Conservation (phyloP, 2,888 invertebrate genomes). For the Cheilosia soror region DNA sequence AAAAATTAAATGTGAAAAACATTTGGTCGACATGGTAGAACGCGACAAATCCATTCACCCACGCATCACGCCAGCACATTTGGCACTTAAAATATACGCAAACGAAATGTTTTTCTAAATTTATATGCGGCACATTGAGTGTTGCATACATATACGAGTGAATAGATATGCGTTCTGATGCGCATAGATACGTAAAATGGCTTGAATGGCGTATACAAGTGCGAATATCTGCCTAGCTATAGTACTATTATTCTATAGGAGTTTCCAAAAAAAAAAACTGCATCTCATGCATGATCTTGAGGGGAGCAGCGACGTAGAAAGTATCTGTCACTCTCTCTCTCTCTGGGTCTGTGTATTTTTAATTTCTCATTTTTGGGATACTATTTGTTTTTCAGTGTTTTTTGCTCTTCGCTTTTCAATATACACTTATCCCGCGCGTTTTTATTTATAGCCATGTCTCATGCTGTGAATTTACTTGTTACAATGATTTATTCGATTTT, state of each 20-base stretch:
- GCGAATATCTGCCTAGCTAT: constrained; percentile 29
- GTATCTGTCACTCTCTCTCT: constrained; percentile 51
- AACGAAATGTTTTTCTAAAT: constrained; percentile 63
- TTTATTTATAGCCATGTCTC: constrained; percentile 82
- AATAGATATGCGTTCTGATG: not conserved
- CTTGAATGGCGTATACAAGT: constrained; percentile 33
- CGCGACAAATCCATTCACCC: constrained; percentile 76
- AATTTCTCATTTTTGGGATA: constrained; percentile 50
- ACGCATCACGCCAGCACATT: constrained; percentile 75
- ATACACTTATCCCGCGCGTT: constrained; percentile 56
- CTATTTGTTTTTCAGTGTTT: constrained; percentile 38
- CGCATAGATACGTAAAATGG: constrained; percentile 30
- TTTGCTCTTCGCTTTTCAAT: not conserved
- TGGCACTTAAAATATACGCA: constrained; percentile 75
- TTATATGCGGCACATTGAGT: constrained; percentile 23
- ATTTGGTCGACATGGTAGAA: constrained; percentile 74
- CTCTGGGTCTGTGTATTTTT: constrained; percentile 53
- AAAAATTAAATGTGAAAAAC: constrained; percentile 75
- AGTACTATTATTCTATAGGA: constrained; percentile 8
- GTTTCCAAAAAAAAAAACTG: constrained; percentile 34
- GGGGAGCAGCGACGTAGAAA: constrained; percentile 25
- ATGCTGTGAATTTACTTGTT: constrained; percentile 82
- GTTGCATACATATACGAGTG: constrained; percentile 18
- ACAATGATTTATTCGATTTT: constrained; percentile 83
- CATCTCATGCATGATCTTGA: constrained; percentile 9